A percentile compares a stretch with the other conserved stretches of the same genome.
Conservation (phyloP, 2,797 vertebrate species). For the Danio albolineatus region DNA sequence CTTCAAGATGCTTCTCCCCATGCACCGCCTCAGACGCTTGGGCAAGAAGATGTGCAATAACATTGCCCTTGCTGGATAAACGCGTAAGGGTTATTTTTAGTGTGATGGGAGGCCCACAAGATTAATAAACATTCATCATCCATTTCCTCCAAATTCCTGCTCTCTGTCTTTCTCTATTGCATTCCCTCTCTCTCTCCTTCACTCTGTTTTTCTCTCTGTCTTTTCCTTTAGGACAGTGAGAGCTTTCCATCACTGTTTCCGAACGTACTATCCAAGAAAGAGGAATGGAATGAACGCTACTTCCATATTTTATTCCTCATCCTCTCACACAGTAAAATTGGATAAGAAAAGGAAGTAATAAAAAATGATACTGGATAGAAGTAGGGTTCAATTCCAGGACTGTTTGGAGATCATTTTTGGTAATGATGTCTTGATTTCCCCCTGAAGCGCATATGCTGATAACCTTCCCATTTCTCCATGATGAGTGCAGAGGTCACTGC, state of each 20-base stretch:
- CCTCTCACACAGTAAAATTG: neutral
- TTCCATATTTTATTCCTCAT: constrained; percentile 22
- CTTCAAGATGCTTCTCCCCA: constrained; percentile 48
- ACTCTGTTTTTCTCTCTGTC: constrained; percentile 29
- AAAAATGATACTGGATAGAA: constrained; percentile 5
- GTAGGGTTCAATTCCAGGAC: constrained; percentile 22
- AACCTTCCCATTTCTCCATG: neutral
- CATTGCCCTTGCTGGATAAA: constrained; percentile 52
- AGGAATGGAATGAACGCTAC: neutral
- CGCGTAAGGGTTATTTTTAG: constrained; percentile 59
- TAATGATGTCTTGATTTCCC: constrained; percentile 20
- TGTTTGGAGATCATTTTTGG: neutral
- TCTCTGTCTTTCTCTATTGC: constrained; percentile 32
- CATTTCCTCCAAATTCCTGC: constrained; percentile 44
- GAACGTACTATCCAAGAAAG: constrained; percentile 3
- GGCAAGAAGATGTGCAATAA: constrained; percentile 43
- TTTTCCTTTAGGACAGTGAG: constrained; percentile 42
- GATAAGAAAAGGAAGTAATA: constrained; percentile 6
- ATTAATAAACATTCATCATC: constrained; percentile 67
- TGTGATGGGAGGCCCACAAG: constrained; percentile 58
- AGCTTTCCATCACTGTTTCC: constrained; percentile 49
- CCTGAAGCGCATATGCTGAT: constrained; percentile 28
- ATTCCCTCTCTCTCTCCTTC: constrained; percentile 28
- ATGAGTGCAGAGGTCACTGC: constrained; percentile 4
- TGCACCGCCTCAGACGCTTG: constrained; percentile 36